Evolutionary conservation across 2,797 vertebrate genomes (phyloP), one percentile per base, ranked within the genome.

Genomic region (Squalus acanthias): DNA sequence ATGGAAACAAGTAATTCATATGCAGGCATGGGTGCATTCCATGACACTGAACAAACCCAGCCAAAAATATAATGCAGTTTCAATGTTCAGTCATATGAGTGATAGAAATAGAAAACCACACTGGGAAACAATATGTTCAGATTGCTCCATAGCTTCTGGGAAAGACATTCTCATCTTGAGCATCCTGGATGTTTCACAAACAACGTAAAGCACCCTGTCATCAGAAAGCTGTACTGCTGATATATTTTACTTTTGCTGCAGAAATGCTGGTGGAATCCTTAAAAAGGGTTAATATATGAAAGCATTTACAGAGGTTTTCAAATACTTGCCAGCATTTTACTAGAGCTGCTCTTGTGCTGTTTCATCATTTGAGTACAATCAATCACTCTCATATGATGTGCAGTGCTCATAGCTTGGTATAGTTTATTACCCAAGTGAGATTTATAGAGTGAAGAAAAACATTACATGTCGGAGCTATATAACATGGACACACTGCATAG

Each of bases 91-190:
- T 92, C 33, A 63, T 65, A n/a, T 92, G 13, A 7, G 29, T 65
- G 63, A 22, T 65, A 67, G 67, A 65, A 93, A 93, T 93, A 67
- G 89, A 92, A 92, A 67, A 67, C 20, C 63, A 39, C 91, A 93
- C 17, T 39, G 89, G 63, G 89, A 67, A 39, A 33, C 63, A 91
- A 91, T 17, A 91, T n/a, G 29, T n/a, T 89, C 53, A 89, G 87
- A 89, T 89, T 53, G 39, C 39, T 53, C 50, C 46, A 87, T 8
- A 63, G 53, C 88, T 91, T n/a, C 57, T 60, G 26, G 88, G 57
- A 91, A 63, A 33, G 26, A 29, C 29, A 65, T 63, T 57, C 88
- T 33, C 29, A 91, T 46, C 46, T 85, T 50, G 79, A 6, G 17
- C 17, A 20, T 46, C 10, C 13, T 20, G n/a, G 76, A 39, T 72